Percentiles rank a stretch among this genome's conserved stretches.
These are phyloP conservation scores for Cynopterus brachyotis DNA, from an alignment of 2,113 vertebrate species.

Conservation along the genomic window DNA sequence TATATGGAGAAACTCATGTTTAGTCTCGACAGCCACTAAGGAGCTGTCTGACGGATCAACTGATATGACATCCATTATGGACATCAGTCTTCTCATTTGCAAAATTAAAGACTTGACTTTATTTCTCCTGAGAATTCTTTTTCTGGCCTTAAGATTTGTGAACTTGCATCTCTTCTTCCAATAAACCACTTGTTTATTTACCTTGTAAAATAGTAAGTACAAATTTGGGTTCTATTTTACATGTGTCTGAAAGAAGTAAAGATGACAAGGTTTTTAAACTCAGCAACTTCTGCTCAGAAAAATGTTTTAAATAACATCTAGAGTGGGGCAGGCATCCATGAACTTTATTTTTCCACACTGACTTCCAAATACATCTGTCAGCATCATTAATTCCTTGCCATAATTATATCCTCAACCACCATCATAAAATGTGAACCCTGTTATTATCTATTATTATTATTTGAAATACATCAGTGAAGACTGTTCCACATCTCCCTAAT, in stretches of 20 bases:
- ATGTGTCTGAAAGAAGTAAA: not conserved
- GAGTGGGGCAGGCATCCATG: not conserved
- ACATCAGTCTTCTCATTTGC: not conserved
- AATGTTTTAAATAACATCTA: not conserved
- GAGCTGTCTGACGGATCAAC: not conserved
- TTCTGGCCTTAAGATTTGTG: not conserved
- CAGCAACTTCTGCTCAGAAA: not conserved
- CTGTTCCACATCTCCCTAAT: not conserved
- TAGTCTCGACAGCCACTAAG: not conserved
- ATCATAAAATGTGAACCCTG: not conserved
- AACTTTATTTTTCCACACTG: slow-evolving; percentile 24
- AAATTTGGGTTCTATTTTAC: not conserved
- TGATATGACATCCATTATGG: not conserved
- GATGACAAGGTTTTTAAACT: not conserved
- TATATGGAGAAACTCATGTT: not conserved
- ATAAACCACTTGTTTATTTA: not conserved
- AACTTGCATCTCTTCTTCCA: not conserved
- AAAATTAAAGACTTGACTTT: not conserved
- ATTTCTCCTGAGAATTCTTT: not conserved
- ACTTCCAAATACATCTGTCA: slow-evolving; percentile 27
- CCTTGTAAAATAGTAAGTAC: not conserved
- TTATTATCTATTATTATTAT: not conserved
- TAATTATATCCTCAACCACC: not conserved
- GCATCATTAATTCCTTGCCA: not conserved
- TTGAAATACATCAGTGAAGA: not conserved